Conservation (phyloP, 2,888 invertebrate species). For the Drosophila imparisetae region DNA sequence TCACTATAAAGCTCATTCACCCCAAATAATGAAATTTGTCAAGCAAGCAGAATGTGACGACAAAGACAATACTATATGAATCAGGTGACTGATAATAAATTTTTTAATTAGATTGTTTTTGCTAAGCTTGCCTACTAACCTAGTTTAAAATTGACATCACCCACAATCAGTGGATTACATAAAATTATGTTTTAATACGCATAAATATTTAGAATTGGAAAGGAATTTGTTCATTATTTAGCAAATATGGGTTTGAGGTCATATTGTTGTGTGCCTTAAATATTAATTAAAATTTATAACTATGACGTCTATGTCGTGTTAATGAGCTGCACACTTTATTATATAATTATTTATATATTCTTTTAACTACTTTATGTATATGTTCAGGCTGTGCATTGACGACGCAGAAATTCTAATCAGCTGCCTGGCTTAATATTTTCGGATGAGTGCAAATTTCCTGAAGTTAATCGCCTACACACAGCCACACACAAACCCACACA, state of each 20-base stretch:
- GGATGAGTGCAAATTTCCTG: conserved; percentile 47
- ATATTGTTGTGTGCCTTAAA: neutral
- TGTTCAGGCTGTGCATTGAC: conserved; percentile 36
- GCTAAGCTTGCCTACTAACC: neutral
- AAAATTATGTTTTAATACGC: neutral
- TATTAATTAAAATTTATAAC: neutral
- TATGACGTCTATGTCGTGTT: neutral
- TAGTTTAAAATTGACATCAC: neutral
- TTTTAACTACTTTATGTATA: neutral
- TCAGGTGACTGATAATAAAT: neutral
- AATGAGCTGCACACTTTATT: neutral
- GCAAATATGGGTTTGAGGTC: neutral
- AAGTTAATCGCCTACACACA: conserved; percentile 33
- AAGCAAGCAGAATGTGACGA: neutral
- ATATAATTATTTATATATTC: neutral
- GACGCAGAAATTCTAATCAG: conserved; percentile 47
- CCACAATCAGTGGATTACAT: neutral
- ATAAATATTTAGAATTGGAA: neutral
- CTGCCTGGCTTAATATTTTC: conserved; percentile 21
- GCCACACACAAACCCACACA: neutral
- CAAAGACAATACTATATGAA: neutral
- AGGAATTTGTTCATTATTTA: neutral
- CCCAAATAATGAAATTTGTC: neutral
- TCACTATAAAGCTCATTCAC: conserved; percentile 1
- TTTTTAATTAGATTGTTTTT: conserved; percentile 1